These are phyloP conservation scores for Holcopasites calliopsidis DNA, from an alignment of 1,140 invertebrate genomes.

Conservation along the genomic window DNA sequence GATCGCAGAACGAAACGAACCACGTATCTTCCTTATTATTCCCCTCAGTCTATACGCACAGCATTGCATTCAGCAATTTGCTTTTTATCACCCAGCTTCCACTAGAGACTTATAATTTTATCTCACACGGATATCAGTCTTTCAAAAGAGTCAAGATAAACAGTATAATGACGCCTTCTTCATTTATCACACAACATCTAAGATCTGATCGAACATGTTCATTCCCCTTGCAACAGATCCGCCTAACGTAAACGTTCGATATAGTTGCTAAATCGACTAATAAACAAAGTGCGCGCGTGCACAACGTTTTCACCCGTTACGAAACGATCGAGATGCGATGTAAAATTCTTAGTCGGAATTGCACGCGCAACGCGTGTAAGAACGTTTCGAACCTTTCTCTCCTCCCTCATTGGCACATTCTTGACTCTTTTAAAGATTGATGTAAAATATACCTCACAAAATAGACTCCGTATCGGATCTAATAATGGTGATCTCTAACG, in stretches of 20 bases:
- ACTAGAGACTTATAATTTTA: conserved; percentile 45
- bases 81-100: conserved; percentile 54
- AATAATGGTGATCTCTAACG: conserved; percentile 55
- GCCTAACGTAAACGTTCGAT: background rate
- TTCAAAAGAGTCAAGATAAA: conserved; percentile 56
- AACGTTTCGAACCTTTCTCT: background rate
- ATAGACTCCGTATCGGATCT: conserved; percentile 58
- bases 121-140: conserved; percentile 50
- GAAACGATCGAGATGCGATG: background rate
- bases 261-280: background rate
- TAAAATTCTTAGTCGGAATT: conserved; percentile 26
- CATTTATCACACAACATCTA: background rate
- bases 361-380: background rate
- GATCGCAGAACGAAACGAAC: conserved; percentile 16
- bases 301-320: background rate
- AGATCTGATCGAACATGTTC: background rate
- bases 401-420: background rate
- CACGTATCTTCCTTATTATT: conserved; percentile 5
- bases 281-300: background rate
- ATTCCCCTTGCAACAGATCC: background rate
- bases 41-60: conserved; percentile 45
- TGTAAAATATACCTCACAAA: conserved; percentile 59
- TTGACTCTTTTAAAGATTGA: conserved; percentile 57
- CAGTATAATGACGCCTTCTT: background rate
- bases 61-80: conserved; percentile 57